Evolutionary conservation across 2,888 invertebrate species (phyloP), one percentile per base, ranked within the genome.

Genomic region (Plebejus argus): DNA sequence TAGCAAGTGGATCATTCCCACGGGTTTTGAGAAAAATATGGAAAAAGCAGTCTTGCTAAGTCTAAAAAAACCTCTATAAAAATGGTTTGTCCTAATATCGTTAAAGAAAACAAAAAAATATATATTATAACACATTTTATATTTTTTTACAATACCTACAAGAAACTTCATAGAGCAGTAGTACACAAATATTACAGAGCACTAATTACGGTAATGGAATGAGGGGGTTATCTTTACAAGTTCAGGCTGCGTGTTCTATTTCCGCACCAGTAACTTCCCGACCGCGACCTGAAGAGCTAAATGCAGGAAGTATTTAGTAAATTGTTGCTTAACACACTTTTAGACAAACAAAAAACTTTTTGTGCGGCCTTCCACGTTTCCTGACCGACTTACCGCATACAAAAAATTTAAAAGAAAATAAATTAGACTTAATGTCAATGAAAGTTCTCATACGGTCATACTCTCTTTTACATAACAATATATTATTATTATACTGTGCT

Each of bases 281-380:
- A 74, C 74, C 74, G 74, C 74, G 49, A 49, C 74, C 45, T 45
- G 20, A 45, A 45, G 74, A 74, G 74, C 74, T 53, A 49, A 71
- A 53, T 74, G 74, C 49, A 74, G 74, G 74, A 74, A 74, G 49
- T 74, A 74, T 74, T 74, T 53, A 49, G 49, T 53, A 45, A 72
- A 72, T 72, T 45, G 72, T 39, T 66, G 39, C 72, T 72, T 74
- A 74, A 49, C 45, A 49, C 45, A 45, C 15, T 33, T 28, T 74
- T 49, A 53, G 28, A 74, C 49, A 49, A 28, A 71, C 35, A 71
- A 35, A 35, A 39, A 39, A 39, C 39, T 71, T 70, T 70, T 71
- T 39, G 35, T 71, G 35, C 23, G 39, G 10, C 35, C 66, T 66
- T 66, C 4, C 28, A 66, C 28, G 8, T 66, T 66, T 33, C 66